Evolutionary conservation across 2,113 vertebrate genomes (phyloP).

Genomic region (Eulemur rufifrons): DNA sequence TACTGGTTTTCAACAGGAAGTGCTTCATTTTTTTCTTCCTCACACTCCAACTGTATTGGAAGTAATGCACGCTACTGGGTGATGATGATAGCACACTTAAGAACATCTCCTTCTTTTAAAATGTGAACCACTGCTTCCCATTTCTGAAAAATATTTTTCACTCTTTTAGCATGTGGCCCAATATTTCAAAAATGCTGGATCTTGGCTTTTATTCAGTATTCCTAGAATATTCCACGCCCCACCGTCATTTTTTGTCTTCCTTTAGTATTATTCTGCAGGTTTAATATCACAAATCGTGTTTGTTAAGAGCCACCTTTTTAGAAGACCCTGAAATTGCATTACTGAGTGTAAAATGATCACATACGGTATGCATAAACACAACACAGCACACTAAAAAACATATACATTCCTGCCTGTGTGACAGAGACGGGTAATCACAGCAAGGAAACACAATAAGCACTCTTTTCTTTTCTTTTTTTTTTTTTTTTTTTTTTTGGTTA

Average conservation of each 20-base stretch:
- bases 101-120: slow-evolving; percentile 54
- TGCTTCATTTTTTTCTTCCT: slow-evolving; percentile 30
- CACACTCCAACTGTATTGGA: slow-evolving; percentile 43
- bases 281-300: slow-evolving; percentile 62
- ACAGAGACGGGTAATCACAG: background rate
- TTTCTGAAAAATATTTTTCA: slow-evolving; percentile 12
- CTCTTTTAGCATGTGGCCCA: slow-evolving; percentile 38
- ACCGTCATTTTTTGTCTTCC: background rate
- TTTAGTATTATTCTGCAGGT: slow-evolving; percentile 13
- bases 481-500: background rate
- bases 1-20: slow-evolving; percentile 31
- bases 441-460: slow-evolving; percentile 12
- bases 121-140: slow-evolving; percentile 48
- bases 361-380: background rate
- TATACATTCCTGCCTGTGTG: background rate
- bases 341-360: slow-evolving; percentile 27
- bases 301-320: slow-evolving; percentile 45
- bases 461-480: background rate
- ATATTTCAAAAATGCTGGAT: slow-evolving; percentile 32
- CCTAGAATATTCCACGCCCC: background rate
- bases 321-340: slow-evolving; percentile 44
- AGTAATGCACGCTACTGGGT: slow-evolving; percentile 11
- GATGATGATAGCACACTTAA: slow-evolving; percentile 36
- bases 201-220: slow-evolving; percentile 4
- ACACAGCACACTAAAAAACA: background rate